Evolutionary conservation across 2,888 invertebrate genomes (phyloP), one percentile per base, ranked within the genome.

Genomic region (Yponomeuta sedellus): DNA sequence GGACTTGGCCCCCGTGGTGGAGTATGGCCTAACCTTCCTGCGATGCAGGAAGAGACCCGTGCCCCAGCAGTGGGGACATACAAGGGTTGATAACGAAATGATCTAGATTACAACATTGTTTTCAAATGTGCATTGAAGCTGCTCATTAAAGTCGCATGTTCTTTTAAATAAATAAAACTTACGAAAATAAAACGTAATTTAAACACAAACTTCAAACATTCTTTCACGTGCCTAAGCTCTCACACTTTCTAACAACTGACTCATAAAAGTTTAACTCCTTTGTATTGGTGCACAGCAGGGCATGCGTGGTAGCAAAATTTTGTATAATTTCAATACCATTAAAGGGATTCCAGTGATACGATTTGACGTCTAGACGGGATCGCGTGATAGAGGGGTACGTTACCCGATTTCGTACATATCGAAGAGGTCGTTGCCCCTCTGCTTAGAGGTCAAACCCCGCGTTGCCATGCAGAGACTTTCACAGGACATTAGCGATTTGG

Each of bases 341-440:
- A 70, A 69, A 70, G 71, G 76, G 73, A 83, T 81, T 78, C 81
- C 78, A 73, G 72, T 39, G 22, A 65, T 39, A 39, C 28, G 10
- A 59, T 59, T 52, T 66, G 70, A 65, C 34, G 68, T 67, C 68
- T 69, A 67, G 69, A 67, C 65, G 63, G 52, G 59, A 69, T 73
- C 77, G 89, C 88, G 87, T 89, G 88, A 75, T 68, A 68, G 73
- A 70, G 75, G 75, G 88, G 44, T 81, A 81, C 88, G 78, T 85
- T 88, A 83, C 86, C 88, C 87, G 86, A 81, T 82, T 88, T 88
- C 85, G 86, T 83, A 85, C 88, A 87, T 81, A 85, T 83, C 80
- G 77, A 64, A 75, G 72, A 75, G 90, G 86, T 90, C 89, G 83
- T 82, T 86, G 90, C 89, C 89, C 85, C 75, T 67, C 39, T 71